These are phyloP conservation scores for Choristoneura fumiferana DNA, from an alignment of 1,140 invertebrate genomes.

Conservation along the genomic window DNA sequence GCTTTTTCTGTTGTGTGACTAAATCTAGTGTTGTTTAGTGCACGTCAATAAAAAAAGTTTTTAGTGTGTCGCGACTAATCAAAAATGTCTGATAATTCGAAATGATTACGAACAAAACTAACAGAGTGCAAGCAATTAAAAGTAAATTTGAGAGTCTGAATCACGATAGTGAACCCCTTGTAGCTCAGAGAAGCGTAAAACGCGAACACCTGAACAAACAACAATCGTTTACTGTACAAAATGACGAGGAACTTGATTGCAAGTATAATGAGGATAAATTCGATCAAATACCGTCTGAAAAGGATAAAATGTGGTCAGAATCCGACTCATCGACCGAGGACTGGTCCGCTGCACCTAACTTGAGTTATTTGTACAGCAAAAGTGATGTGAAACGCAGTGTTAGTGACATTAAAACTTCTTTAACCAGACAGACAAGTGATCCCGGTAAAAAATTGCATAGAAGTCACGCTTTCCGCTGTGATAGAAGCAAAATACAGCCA, in stretches of 20 bases:
- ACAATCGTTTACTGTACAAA: constrained; percentile 22
- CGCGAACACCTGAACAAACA: constrained; percentile 39
- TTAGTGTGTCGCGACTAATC: constrained; percentile 8
- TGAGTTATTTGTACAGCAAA: constrained; percentile 63
- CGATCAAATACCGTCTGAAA: constrained; percentile 30
- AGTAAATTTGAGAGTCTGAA: constrained; percentile 74
- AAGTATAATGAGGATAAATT: constrained; percentile 30
- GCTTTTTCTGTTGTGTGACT: constrained; percentile 10
- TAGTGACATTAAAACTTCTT: constrained; percentile 49
- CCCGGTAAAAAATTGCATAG: constrained; percentile 80
- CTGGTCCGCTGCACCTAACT: constrained; percentile 51
- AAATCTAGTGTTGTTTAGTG: constrained; percentile 1
- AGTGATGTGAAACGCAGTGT: constrained; percentile 47
- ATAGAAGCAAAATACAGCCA: constrained; percentile 69
- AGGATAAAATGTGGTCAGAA: constrained; percentile 38
- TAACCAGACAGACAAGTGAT: constrained; percentile 79
- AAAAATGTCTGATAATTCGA: constrained; percentile 13
- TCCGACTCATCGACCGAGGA: constrained; percentile 44
- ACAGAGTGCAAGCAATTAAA: constrained; percentile 75
- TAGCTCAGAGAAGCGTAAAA: constrained; percentile 32
- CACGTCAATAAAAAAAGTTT: constrained; percentile 16
- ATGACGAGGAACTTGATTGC: constrained; percentile 20
- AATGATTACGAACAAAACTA: constrained; percentile 70
- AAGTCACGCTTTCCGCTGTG: constrained; percentile 81
- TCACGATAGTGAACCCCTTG: constrained; percentile 40